These are phyloP conservation scores for Uromys caudimaculatus DNA, from an alignment of 2,797 vertebrate species.

Conservation along the genomic window DNA sequence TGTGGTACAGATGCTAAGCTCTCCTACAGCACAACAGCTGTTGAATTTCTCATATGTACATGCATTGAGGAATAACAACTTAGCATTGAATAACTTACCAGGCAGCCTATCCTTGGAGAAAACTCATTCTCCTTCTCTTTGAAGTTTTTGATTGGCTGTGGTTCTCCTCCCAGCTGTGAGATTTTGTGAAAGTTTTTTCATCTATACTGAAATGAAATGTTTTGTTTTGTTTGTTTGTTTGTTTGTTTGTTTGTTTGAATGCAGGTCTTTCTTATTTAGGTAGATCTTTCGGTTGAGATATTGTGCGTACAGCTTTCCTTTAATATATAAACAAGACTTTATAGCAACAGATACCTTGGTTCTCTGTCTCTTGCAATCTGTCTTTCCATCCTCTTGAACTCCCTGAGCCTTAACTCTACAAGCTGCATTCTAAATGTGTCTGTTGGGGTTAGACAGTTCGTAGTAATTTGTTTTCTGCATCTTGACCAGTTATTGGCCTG, in stretches of 20 bases:
- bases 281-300: neutral
- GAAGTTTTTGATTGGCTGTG: neutral
- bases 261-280: neutral
- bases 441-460: neutral
- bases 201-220: neutral
- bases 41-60: no score
- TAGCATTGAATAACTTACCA: neutral
- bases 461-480: neutral
- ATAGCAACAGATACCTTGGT: neutral
- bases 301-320: neutral
- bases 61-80: no score
- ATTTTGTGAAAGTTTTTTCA: neutral
- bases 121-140: no score
- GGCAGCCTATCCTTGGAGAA: neutral
- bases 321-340: neutral
- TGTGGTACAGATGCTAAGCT: no score
- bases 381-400: neutral
- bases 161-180: neutral
- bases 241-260: neutral
- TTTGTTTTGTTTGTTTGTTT: no score
- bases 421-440: neutral
- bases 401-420: neutral
- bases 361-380: neutral
- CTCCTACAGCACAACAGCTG: no score
- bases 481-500: neutral